Evolutionary conservation across 1,140 invertebrate species (phyloP), one percentile per base, ranked within the genome.

Genomic region (Latrodectus geometricus): DNA sequence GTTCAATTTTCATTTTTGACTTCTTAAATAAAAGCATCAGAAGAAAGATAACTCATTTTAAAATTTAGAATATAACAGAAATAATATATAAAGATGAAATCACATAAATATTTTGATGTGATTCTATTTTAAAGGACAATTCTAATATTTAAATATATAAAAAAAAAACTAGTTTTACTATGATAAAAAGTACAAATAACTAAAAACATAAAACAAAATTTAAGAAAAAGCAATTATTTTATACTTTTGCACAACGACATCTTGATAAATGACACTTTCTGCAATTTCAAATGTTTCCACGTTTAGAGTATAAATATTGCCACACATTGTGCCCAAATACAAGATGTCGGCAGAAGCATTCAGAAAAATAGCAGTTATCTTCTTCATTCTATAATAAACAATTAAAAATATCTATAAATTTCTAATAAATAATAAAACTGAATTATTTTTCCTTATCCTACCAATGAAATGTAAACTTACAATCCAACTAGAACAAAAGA

Each of bases 191-290:
- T 35, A 35, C 1, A 35, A 5, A 35, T 3, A 35, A 35, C n/a
- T n/a, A n/a, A 35, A 35, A 35, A 35, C 35, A 35, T 35, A 35
- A 35, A 35, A 35, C 35, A 35, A 35, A 35, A 35, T 35, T 35
- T 35, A 35, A 35, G 35, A 35, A 35, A 35, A 35, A 5, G 9
- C 68, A 15, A 21, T 56, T 7, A 75, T n/a, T 54, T 72, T 74
- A 80, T 66, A 87, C 85, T 96, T 97, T 92, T 97, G 96, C 94
- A 97, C 96, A 88, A 97, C 96, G 81, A 97, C 95, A 92, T 99
- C 97, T 91, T 98, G 96, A 91, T 97, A 98, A 90, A 99, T 98
- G 83, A 98, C 96, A 89, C 96, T 95, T 87, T 98, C 96, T 20
- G 94, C 94, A 90, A 98, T 94, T 70, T 94, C 94, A 91, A 99